Evolutionary conservation across 2,113 vertebrate species (phyloP), one percentile per base, ranked within the genome.

Genomic region (Thymallus thymallus): DNA sequence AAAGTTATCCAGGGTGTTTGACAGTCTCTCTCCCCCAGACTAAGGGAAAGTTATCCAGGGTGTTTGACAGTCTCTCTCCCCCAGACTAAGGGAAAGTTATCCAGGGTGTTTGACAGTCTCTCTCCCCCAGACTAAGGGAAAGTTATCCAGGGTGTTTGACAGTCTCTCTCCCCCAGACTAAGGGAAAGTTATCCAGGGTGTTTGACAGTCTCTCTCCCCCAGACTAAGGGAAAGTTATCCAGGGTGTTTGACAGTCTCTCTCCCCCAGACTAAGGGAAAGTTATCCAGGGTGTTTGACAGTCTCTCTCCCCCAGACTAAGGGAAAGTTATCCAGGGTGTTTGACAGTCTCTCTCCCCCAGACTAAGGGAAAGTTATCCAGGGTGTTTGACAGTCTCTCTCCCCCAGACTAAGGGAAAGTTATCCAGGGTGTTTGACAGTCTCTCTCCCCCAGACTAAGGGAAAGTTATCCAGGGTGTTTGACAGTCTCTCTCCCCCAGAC

Each of bases 291-390:
- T 67, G 20, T 46, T 0, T 1, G 3, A 0, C 24, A 55, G 32
- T 18, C 35, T 60, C 4, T 66, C 0, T 66, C 76, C 5, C 77
- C 4, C 62, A 94, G 89, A 95, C 95, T 9, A 94, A 88, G 0
- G 97, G 97, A 20, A 94, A 96, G 91, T 89, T 98, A 84, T 98
- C 99, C 29, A 97, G 96, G 0, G 86, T 99, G 72, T 99, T 98
- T 0, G 98, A 99, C 0, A n/a, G n/a, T n/a, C n/a, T n/a, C n/a
- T 29, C 24, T 18, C 24, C 23, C 24, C 24, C 62, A 64, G 62
- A 64, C 23, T 24, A 63, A 12, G 12, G 24, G 4, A 6, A 23
- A 9, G 22, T 26, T 63, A 16, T 68, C 29, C 4, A n/a, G 7
- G 14, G 14, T 67, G 20, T 46, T 0, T 1, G 3, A 0, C 24